These are phyloP conservation scores for Neodiprion lecontei DNA, from an alignment of 1,140 invertebrate species.

Conservation along the genomic window DNA sequence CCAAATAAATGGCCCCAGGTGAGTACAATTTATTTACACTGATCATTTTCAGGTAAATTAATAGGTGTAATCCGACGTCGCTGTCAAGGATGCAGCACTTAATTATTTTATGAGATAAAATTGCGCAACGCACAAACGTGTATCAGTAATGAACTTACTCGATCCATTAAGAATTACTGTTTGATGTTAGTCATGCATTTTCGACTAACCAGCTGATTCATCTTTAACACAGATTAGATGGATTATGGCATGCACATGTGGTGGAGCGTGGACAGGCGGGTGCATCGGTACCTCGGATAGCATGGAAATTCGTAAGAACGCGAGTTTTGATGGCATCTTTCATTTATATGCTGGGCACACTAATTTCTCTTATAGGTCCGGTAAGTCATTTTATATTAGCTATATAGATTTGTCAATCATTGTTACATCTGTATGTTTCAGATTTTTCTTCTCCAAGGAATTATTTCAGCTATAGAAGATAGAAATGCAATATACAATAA, in stretches of 20 bases:
- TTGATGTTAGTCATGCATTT: not conserved
- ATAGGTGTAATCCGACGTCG: not conserved
- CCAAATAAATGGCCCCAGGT: slow-evolving; percentile 39
- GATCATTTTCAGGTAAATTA: no score
- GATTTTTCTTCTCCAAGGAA: slow-evolving; percentile 29
- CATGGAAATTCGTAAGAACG: slow-evolving; percentile 41
- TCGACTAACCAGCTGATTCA: not conserved
- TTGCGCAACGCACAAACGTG: no score
- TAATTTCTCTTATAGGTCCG: slow-evolving; percentile 33
- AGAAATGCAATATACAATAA: slow-evolving; percentile 17
- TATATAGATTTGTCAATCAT: not conserved
- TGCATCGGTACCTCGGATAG: slow-evolving; percentile 36
- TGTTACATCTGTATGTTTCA: slow-evolving; percentile 9
- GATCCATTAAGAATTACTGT: no score
- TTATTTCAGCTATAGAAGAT: slow-evolving; percentile 27
- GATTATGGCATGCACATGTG: slow-evolving; percentile 35
- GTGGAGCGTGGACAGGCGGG: slow-evolving; percentile 37
- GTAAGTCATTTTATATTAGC: slow-evolving; percentile 23
- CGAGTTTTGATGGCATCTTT: slow-evolving; percentile 35
- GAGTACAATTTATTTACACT: not conserved
- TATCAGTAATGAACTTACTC: no score
- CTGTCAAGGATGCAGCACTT: not conserved
- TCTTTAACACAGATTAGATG: slow-evolving; percentile 35
- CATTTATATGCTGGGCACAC: slow-evolving; percentile 35
- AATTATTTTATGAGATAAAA: slow-evolving; percentile 9